phyloP scores from a whole-genome alignment of 92 coral and sea anemone genomes.

The Metridium senile region DNA sequence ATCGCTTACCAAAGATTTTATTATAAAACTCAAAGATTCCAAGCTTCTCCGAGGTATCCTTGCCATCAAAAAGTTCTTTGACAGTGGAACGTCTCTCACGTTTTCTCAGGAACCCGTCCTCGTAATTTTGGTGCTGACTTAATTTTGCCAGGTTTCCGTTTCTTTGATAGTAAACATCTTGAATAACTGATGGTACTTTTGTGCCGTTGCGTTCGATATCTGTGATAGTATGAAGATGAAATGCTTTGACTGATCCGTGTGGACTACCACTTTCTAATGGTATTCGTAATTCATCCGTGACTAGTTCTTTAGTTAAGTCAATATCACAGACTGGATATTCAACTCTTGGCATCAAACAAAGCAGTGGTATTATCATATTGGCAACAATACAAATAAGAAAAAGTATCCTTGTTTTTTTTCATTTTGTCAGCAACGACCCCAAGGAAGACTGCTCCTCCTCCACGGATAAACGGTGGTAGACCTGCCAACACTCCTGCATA shows the following conservation, averaged over 20 bases:
- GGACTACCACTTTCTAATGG: conserved; percentile 18
- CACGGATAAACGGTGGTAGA: too few species aligned
- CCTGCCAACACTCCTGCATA: too few species aligned
- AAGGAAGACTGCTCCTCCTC: too few species aligned
- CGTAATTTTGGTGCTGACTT: too few species aligned
- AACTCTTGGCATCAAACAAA: too few species aligned
- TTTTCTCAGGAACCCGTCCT: too few species aligned
- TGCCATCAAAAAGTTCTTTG: conserved; percentile 12
- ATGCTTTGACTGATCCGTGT: not conserved
- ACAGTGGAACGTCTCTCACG: conserved; percentile 25
- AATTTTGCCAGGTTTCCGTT: not conserved
- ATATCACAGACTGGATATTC: too few species aligned
- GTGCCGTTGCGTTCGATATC: not conserved
- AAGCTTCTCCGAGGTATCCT: too few species aligned
- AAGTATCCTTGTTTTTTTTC: conserved; percentile 25
- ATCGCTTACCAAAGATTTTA: conserved; percentile 22
- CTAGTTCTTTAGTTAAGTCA: conserved; percentile 35
- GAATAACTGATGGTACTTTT: not conserved
- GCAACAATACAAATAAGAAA: conserved; percentile 23
- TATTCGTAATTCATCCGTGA: conserved; percentile 37
- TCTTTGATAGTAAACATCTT: not conserved
- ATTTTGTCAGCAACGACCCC: too few species aligned
- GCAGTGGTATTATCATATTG: too few species aligned
- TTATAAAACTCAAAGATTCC: too few species aligned
- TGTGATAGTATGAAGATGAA: conserved; percentile 2